Evolutionary conservation across 2,113 vertebrate genomes (phyloP).

Genomic region (Catagonus wagneri): DNA sequence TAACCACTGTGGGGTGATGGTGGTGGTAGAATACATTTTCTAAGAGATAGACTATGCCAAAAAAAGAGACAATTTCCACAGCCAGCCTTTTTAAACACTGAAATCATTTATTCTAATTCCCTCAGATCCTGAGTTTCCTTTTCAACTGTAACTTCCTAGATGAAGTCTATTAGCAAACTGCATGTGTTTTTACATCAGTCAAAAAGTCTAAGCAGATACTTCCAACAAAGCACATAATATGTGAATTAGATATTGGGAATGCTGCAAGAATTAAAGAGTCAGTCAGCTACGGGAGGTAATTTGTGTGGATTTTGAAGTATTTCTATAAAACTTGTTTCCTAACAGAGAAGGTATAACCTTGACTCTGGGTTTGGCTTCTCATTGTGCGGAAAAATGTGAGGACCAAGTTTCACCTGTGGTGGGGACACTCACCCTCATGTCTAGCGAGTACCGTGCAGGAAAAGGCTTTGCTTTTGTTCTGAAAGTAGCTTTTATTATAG

Average conservation of each 20-base stretch:
- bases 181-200: slow-evolving; percentile 12
- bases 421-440: slow-evolving; percentile 18
- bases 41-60: neutral
- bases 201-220: slow-evolving; percentile 34
- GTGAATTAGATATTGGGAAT: neutral
- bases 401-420: slow-evolving; percentile 62
- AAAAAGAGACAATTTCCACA: slow-evolving; percentile 47
- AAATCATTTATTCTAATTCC: slow-evolving; percentile 46
- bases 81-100: neutral
- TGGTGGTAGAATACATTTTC: neutral
- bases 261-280: neutral
- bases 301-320: neutral
- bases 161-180: slow-evolving; percentile 1
- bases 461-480: slow-evolving; percentile 65
- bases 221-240: slow-evolving; percentile 12
- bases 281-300: neutral
- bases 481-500: slow-evolving; percentile 74
- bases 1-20: neutral
- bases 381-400: slow-evolving; percentile 19
- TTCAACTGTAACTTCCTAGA: neutral
- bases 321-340: neutral
- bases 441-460: slow-evolving; percentile 35
- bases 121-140: slow-evolving; percentile 21
- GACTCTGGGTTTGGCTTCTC: slow-evolving; percentile 43
- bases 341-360: slow-evolving; percentile 15